phyloP scores from a whole-genome alignment of 2,113 vertebrate genomes.

The Taurulus bubalis region DNA sequence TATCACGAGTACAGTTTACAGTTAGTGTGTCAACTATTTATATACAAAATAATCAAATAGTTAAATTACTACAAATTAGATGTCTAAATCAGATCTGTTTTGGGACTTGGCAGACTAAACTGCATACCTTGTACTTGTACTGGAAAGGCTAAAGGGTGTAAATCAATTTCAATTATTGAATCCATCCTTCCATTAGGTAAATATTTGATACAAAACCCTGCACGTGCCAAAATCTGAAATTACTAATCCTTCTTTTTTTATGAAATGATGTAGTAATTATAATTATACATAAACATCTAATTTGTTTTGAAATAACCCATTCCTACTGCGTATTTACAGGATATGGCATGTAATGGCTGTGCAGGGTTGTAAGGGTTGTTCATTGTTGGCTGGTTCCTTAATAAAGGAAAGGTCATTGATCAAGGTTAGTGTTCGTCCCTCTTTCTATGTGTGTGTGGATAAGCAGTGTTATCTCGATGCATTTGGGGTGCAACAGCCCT shows the following conservation, averaged over 20 bases:
- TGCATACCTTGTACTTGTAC: slow-evolving; percentile 31
- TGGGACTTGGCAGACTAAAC: slow-evolving; percentile 9
- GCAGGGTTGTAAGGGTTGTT: slow-evolving; percentile 2
- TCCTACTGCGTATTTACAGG: not conserved
- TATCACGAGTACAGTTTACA: slow-evolving; percentile 7
- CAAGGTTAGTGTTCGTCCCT: slow-evolving; percentile 57
- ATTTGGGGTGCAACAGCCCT: slow-evolving; percentile 39
- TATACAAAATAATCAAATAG: slow-evolving; percentile 20
- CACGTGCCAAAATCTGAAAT: not conserved
- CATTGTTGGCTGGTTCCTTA: slow-evolving; percentile 38
- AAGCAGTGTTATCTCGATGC: slow-evolving; percentile 54
- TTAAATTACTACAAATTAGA: slow-evolving; percentile 2
- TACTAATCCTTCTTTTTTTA: not conserved
- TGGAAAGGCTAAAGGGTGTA: slow-evolving; percentile 40
- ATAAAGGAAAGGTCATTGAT: slow-evolving; percentile 68
- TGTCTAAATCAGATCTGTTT: slow-evolving; percentile 10
- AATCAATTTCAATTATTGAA: slow-evolving; percentile 56
- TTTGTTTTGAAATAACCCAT: not conserved
- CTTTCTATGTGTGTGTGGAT: slow-evolving; percentile 44
- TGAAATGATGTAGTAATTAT: not conserved
- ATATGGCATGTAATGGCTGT: slow-evolving; percentile 5
- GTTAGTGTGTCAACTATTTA: not conserved
- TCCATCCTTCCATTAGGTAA: slow-evolving; percentile 41
- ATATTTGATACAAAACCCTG: slow-evolving; percentile 6
- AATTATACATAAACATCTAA: not conserved